Base-by-base conservation (phyloP, 2,888 invertebrate species). In the Polyommatus icarus region DNA sequence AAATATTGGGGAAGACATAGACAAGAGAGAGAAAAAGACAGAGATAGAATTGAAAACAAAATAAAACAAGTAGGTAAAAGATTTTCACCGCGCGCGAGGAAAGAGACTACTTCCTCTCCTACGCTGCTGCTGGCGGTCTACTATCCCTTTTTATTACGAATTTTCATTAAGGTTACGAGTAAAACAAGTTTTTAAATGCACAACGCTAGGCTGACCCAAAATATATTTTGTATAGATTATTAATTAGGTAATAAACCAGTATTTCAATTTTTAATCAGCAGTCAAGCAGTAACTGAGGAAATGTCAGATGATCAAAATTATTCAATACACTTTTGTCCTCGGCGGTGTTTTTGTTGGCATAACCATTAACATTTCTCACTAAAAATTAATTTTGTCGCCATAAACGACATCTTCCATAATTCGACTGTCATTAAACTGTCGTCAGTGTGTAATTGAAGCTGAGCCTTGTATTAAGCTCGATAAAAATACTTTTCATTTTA, bases 341-440 rank as follows among this genome's bases (percentile, higher is more conserved):
- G 29, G 15, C 29, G 15, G 67, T 29, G 67, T 67, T 67, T 67
- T 67, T 67, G 29, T 2, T 29, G 15, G 15, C 29, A 67, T 29
- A 29, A 67, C 29, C 29, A 12, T 67, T 29, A 67, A 67, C 12
- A 67, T 67, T 29, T 32, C 29, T 29, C 29, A 24, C 29, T 32
- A 67, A 29, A 67, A 67, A 29, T 18, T 32, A 67, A 67, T 67
- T 67, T 67, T 67, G 32, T 18, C 67, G 6, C 32, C 67, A 67
- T 67, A 67, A 67, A 29, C 67, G 67, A 67, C 67, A 29, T 20
- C 29, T 29, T 32, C 67, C 12, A 24, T 12, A 12, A 24, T 4
- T 32, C 20, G 29, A 12, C 67, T 67, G 67, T 32, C 18, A 29
- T 67, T 67, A 32, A 15, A 67, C 29, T 67, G 67, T 29, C 67